Conservation (phyloP, 92 coral and sea anemone genomes). For the Desmophyllum pertusum region DNA sequence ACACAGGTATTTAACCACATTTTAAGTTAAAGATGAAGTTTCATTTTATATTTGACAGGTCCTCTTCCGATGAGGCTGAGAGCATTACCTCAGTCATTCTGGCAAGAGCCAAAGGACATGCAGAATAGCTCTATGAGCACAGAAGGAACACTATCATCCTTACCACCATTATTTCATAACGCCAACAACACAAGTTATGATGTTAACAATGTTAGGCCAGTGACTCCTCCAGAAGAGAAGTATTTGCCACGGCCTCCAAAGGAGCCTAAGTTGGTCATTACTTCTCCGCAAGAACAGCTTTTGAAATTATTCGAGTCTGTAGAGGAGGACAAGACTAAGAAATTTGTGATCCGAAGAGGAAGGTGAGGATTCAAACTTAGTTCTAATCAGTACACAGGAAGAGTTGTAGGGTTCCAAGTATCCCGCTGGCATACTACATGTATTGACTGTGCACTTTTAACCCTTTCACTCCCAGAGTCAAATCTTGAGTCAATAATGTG, state of each 20-base stretch:
- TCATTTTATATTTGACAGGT: conserved; percentile 50
- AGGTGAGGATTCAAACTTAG: conserved; percentile 65
- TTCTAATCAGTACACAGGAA: neutral
- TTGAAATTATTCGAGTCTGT: conserved; percentile 90
- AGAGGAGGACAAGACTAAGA: conserved; percentile 87
- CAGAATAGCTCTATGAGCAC: conserved; percentile 87
- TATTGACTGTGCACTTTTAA: too few relatives aligned
- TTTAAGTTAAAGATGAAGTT: neutral
- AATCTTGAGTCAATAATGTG: too few relatives aligned
- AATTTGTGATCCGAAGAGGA: conserved; percentile 92
- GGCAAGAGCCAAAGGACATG: conserved; percentile 91
- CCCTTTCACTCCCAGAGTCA: too few relatives aligned
- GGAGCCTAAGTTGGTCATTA: conserved; percentile 74
- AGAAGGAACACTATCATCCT: conserved; percentile 77
- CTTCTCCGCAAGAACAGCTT: conserved; percentile 86
- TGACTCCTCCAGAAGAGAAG: conserved; percentile 96
- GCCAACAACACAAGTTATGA: conserved; percentile 95
- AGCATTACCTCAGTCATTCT: conserved; percentile 97
- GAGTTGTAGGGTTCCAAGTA: neutral
- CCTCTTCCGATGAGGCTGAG: conserved; percentile 97
- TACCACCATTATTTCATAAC: conserved; percentile 89
- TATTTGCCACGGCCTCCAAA: conserved; percentile 89
- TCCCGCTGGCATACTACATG: neutral
- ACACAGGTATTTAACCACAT: too few relatives aligned
- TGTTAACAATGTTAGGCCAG: conserved; percentile 82